Percentiles rank a stretch among this genome's conserved stretches.
Conservation (phyloP, 2,888 invertebrate genomes). For the Apantesis nais region DNA sequence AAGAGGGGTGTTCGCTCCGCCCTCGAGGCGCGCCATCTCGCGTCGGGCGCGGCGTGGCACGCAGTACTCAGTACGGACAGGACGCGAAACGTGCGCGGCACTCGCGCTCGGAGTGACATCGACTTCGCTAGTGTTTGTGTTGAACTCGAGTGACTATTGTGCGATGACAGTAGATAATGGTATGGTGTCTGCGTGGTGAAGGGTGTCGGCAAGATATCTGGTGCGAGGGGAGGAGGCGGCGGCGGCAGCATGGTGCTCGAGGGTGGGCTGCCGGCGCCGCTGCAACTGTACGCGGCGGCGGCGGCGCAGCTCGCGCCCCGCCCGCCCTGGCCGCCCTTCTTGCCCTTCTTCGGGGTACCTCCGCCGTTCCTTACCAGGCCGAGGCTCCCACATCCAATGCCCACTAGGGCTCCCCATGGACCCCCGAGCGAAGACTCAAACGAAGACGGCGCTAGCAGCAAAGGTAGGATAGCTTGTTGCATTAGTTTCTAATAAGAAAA, state of each 20-base stretch:
- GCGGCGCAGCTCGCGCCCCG: conserved; percentile 86
- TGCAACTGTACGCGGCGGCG: conserved; percentile 89
- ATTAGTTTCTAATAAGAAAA: conserved; percentile 1
- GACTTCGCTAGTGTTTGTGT: conserved; percentile 32
- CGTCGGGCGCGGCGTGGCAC: conserved; percentile 61
- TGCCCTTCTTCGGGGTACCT: conserved; percentile 86
- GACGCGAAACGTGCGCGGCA: conserved; percentile 35
- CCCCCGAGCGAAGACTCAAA: conserved; percentile 85
- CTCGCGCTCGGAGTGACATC: conserved; percentile 21
- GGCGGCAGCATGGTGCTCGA: conserved; percentile 87
- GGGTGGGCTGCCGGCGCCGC: conserved; percentile 88
- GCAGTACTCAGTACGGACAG: conserved; percentile 42
- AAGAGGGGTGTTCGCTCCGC: conserved; percentile 71
- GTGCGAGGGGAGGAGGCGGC: conserved; percentile 58
- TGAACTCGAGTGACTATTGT: conserved; percentile 30
- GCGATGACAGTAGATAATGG: conserved; percentile 65
- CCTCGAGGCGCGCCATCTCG: conserved; percentile 80
- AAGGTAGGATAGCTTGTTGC: conserved; percentile 63
- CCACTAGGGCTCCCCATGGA: conserved; percentile 76
- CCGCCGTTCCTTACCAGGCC: conserved; percentile 84
- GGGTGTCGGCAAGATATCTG: conserved; percentile 71
- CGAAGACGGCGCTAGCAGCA: conserved; percentile 82
- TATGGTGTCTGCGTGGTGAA: conserved; percentile 52
- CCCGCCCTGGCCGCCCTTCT: conserved; percentile 87
- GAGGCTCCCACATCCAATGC: conserved; percentile 73